phyloP scores from a whole-genome alignment of 2,888 invertebrate species.

The Erpobdella octoculata region DNA sequence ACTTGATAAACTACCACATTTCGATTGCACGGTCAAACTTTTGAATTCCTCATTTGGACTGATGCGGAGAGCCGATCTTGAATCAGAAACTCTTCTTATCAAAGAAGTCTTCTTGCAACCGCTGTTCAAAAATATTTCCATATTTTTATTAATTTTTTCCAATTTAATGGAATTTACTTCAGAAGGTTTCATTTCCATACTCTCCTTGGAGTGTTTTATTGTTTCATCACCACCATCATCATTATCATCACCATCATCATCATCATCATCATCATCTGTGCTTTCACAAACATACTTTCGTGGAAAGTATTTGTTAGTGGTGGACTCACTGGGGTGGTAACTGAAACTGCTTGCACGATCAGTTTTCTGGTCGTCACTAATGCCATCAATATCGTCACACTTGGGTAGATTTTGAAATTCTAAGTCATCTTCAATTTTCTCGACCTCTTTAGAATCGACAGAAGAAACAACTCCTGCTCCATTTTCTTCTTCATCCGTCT shows the following conservation, averaged over 20 bases:
- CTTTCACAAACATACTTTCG: not conserved
- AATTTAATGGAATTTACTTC: too few species aligned
- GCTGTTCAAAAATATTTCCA: too few species aligned
- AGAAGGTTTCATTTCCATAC: too few species aligned
- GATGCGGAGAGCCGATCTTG: too few species aligned
- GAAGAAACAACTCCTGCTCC: not conserved
- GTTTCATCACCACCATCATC: not conserved
- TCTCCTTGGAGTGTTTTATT: not conserved
- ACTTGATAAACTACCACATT: too few species aligned
- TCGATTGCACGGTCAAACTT: too few species aligned
- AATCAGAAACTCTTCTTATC: too few species aligned
- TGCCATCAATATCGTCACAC: too few species aligned
- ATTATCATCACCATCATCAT: not conserved
- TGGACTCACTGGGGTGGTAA: not conserved
- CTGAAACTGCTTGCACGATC: not conserved
- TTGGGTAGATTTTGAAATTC: too few species aligned
- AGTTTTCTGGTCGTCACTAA: not conserved
- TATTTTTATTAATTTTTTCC: too few species aligned
- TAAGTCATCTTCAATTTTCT: not conserved
- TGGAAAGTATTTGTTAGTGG: not conserved
- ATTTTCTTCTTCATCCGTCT: not conserved
- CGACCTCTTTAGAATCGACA: not conserved
- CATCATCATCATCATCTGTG: not conserved
- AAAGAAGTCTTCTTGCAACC: too few species aligned
- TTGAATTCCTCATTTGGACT: too few species aligned